A percentile compares a stretch with the other conserved stretches of the same genome.
phyloP scores from a whole-genome alignment of 2,797 vertebrate species.

The Liasis olivaceus region DNA sequence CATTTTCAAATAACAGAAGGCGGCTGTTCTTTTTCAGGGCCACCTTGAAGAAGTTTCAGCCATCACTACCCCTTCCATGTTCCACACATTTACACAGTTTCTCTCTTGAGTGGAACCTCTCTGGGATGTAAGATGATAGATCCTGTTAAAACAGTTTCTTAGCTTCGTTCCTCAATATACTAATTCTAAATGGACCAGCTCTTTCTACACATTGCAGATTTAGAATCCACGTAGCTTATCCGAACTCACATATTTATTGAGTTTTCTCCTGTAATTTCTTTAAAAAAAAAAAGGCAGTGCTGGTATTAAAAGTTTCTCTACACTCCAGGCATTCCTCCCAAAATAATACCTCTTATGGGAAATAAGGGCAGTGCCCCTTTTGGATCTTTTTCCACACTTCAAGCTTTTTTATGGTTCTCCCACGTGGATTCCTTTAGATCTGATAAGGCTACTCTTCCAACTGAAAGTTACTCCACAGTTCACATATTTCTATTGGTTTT shows the following conservation, averaged over 20 bases:
- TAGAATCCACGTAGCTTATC: background rate
- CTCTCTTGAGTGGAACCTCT: background rate
- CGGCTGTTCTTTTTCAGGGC: background rate
- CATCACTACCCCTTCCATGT: background rate
- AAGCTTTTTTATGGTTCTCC: background rate
- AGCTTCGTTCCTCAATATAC: background rate
- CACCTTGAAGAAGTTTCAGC: background rate
- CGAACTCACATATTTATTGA: background rate
- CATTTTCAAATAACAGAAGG: background rate
- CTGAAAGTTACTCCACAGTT: background rate
- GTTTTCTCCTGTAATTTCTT: background rate
- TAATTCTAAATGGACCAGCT: background rate
- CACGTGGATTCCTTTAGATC: background rate
- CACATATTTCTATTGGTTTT: background rate
- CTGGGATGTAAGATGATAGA: background rate
- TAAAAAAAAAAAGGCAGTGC: background rate
- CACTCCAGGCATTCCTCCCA: background rate
- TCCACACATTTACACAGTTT: background rate
- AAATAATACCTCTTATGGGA: background rate
- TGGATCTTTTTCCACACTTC: background rate
- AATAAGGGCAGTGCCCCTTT: background rate
- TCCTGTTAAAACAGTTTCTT: background rate
- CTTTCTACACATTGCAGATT: background rate
- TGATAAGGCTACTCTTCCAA: background rate
- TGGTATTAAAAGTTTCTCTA: background rate